These are phyloP conservation scores for Periphyllus acericola DNA, from an alignment of 2,888 invertebrate species.

Conservation along the genomic window DNA sequence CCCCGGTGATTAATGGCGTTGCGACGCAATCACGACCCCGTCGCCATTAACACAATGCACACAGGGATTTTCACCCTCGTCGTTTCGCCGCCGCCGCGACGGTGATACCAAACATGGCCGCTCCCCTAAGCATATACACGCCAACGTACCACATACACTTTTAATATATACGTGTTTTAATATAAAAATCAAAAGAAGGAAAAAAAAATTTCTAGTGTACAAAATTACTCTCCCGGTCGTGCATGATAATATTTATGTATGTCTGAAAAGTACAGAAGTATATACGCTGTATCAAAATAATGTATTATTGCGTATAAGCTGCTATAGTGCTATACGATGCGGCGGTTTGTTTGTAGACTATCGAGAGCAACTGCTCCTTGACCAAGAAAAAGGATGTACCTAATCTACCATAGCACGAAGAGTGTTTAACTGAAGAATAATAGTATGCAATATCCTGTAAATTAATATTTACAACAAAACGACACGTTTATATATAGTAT, in stretches of 20 bases:
- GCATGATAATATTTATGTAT: not conserved
- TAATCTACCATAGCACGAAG: too few species aligned
- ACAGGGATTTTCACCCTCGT: constrained; percentile 60
- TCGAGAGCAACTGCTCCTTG: too few species aligned
- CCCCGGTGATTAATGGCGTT: constrained; percentile 59
- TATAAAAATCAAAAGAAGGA: not conserved
- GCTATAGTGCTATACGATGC: too few species aligned
- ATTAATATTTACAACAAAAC: too few species aligned
- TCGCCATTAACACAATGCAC: constrained; percentile 60
- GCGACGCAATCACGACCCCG: constrained; percentile 61
- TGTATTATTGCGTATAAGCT: not conserved
- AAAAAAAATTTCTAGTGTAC: not conserved
- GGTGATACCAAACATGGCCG: constrained; percentile 51
- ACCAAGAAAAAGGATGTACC: too few species aligned
- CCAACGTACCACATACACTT: not conserved
- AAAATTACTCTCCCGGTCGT: not conserved
- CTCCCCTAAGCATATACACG: not conserved
- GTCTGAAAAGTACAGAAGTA: too few species aligned
- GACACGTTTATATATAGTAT: too few species aligned
- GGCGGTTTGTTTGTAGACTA: too few species aligned
- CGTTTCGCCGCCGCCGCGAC: not conserved
- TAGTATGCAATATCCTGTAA: too few species aligned
- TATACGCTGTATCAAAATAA: not conserved
- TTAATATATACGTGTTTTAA: not conserved
- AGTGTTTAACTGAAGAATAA: too few species aligned